Evolutionary conservation across 1,140 invertebrate species (phyloP).

Genomic region (Melitaea cinxia): DNA sequence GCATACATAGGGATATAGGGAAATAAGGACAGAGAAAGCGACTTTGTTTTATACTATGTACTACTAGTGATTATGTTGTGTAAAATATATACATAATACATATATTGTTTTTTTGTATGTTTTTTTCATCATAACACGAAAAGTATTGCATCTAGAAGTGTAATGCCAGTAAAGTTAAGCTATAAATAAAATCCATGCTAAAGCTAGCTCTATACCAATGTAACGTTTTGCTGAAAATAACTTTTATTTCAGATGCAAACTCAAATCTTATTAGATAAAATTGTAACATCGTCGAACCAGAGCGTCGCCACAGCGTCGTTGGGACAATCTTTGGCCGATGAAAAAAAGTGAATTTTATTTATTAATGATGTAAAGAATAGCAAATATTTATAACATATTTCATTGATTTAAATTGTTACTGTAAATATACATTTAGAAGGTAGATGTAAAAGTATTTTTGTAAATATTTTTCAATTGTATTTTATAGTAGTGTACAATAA

Average conservation of each 20-base stretch:
- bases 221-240: no score
- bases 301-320: constrained; percentile 67
- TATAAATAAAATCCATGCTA: no score
- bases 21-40: no score
- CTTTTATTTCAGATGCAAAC: constrained; percentile 64
- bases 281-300: constrained; percentile 59
- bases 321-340: constrained; percentile 62
- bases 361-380: background rate
- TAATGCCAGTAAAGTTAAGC: no score
- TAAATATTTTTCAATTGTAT: background rate
- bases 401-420: background rate
- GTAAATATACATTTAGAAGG: constrained; percentile 1
- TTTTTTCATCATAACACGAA: no score
- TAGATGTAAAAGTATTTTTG: background rate
- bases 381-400: background rate
- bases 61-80: no score
- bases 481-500: background rate
- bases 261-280: constrained; percentile 61
- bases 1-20: no score
- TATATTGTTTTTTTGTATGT: no score
- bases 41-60: no score
- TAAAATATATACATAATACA: no score
- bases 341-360: constrained; percentile 61
- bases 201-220: no score
- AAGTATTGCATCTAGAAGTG: no score